These are phyloP conservation scores for Conus betulinus DNA, from an alignment of 1,140 invertebrate genomes.

Conservation along the genomic window DNA sequence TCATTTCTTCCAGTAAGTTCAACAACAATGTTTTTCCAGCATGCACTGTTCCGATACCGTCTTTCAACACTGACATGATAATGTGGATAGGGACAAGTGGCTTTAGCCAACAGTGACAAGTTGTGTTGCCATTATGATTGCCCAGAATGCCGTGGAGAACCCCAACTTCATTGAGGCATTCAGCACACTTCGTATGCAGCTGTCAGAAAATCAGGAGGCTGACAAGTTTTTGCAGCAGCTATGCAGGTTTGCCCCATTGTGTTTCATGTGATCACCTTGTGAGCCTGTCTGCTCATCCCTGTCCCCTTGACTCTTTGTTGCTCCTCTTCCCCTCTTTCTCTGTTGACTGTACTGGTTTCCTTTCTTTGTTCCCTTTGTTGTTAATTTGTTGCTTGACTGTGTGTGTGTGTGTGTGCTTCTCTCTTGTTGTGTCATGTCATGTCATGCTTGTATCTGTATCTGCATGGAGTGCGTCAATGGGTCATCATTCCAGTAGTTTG, in stretches of 20 bases:
- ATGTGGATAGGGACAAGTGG: not conserved
- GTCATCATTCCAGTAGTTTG: too few species aligned
- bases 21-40: too few species aligned
- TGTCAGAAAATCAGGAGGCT: constrained; percentile 47
- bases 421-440: too few species aligned
- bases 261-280: not conserved
- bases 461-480: too few species aligned
- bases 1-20: too few species aligned
- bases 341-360: not conserved
- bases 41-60: too few species aligned
- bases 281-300: not conserved
- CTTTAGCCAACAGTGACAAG: not conserved
- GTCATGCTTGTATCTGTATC: too few species aligned
- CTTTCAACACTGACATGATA: not conserved
- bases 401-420: too few species aligned
- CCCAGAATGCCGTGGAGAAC: constrained; percentile 31
- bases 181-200: constrained; percentile 42
- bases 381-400: not conserved
- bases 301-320: not conserved
- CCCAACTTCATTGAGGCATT: constrained; percentile 55
- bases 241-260: constrained; percentile 45
- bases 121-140: not conserved
- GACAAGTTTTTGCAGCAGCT: constrained; percentile 49
- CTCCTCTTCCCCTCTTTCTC: too few species aligned
- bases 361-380: not conserved